Evolutionary conservation across 2,797 vertebrate species (phyloP).

Genomic region (Nyctalus aviator): DNA sequence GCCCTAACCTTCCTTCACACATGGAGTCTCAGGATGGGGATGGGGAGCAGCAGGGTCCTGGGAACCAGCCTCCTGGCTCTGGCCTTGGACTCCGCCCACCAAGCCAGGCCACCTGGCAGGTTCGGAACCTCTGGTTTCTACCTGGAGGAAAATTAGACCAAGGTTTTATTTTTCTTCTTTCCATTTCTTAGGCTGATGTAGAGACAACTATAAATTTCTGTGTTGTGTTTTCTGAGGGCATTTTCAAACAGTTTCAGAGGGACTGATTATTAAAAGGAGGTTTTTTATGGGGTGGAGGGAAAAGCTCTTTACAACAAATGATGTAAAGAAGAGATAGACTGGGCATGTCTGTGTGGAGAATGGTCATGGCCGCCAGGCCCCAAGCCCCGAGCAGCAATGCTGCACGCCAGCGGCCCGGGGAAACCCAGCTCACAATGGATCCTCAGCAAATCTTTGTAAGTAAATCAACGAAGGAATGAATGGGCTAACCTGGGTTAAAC

Average conservation of each 20-base stretch:
- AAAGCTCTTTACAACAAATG: not conserved
- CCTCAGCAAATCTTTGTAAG: not conserved
- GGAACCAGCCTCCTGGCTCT: not conserved
- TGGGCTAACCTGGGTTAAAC: not conserved
- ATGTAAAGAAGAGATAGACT: not conserved
- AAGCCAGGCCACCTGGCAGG: not conserved
- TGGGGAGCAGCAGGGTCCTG: not conserved
- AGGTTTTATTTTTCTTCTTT: conserved; percentile 44
- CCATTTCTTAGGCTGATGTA: conserved; percentile 23
- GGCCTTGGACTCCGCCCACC: not conserved
- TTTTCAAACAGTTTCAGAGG: conserved; percentile 60
- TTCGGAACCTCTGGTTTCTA: conserved; percentile 10
- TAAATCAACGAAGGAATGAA: conserved; percentile 2
- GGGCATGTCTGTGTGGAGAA: not conserved
- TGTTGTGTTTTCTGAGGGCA: conserved; percentile 10
- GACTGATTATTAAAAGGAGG: not conserved
- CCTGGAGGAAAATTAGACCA: not conserved
- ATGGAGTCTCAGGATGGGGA: not conserved
- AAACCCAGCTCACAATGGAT: not conserved
- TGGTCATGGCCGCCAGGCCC: not conserved
- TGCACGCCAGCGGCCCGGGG: not conserved
- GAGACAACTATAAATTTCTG: conserved; percentile 39
- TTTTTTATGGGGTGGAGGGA: not conserved
- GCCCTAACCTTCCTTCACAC: not conserved
- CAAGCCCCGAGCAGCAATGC: not conserved